These are phyloP conservation scores for Nowickia ferox DNA, from an alignment of 2,888 invertebrate genomes.

Conservation along the genomic window DNA sequence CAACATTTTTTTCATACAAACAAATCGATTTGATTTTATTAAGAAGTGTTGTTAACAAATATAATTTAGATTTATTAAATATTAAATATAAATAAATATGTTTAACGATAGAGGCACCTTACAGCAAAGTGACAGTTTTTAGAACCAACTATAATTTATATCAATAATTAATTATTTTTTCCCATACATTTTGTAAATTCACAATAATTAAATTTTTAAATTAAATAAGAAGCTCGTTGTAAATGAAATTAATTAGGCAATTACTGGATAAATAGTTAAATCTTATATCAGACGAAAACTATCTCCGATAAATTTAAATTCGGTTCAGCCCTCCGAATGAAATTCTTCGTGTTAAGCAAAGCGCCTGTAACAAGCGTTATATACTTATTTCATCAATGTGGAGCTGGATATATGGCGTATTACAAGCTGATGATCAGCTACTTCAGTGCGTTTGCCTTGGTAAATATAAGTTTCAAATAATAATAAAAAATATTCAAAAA, in stretches of 20 bases:
- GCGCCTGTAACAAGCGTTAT: too few species aligned
- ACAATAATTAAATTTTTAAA: background rate
- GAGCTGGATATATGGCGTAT: too few species aligned
- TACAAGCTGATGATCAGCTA: too few species aligned
- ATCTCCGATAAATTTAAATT: background rate
- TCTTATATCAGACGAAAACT: background rate
- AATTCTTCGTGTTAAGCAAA: background rate
- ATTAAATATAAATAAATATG: slow-evolving; percentile 40
- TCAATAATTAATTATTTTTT: slow-evolving; percentile 18
- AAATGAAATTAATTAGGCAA: background rate
- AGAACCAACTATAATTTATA: background rate
- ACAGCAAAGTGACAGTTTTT: slow-evolving; percentile 25
- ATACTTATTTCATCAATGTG: too few species aligned
- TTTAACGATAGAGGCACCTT: slow-evolving; percentile 48
- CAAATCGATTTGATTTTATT: background rate
- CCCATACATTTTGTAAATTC: background rate
- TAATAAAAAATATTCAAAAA: too few species aligned
- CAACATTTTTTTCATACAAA: background rate
- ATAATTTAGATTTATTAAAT: slow-evolving; percentile 56
- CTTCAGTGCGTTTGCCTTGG: too few species aligned
- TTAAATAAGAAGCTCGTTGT: slow-evolving; percentile 11
- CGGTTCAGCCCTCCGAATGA: background rate
- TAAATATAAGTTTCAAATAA: too few species aligned
- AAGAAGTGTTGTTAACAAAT: slow-evolving; percentile 61
- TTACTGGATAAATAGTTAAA: background rate